Conservation (phyloP, 2,113 vertebrate genomes). For the Empidonax traillii region DNA sequence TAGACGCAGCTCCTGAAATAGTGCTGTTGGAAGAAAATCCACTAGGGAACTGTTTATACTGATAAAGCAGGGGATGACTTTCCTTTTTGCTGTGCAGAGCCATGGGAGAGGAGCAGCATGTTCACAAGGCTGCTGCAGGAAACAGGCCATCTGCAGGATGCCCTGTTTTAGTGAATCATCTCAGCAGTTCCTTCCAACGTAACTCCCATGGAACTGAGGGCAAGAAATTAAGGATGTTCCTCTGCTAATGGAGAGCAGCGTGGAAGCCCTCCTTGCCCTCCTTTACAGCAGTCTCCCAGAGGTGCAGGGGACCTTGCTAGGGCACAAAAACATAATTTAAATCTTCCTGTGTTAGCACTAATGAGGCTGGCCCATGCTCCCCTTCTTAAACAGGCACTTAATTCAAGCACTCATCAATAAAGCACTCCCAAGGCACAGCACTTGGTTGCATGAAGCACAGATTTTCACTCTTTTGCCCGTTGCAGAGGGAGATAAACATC, state of each 20-base stretch:
- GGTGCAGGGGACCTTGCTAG: slow-evolving; percentile 12
- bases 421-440: background rate
- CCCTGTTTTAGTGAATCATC: background rate
- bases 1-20: background rate
- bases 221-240: slow-evolving; percentile 26
- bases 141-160: background rate
- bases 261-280: slow-evolving; percentile 1
- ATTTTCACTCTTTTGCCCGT: background rate
- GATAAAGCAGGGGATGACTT: background rate
- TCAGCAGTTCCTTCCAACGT: background rate
- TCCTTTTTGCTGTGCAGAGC: background rate
- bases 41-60: background rate
- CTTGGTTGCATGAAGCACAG: background rate
- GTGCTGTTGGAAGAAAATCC: background rate
- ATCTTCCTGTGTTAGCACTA: slow-evolving; percentile 31
- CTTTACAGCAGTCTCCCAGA: slow-evolving; percentile 18
- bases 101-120: background rate
- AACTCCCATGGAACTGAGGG: background rate
- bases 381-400: slow-evolving; percentile 21
- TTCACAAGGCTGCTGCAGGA: background rate
- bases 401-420: slow-evolving; percentile 33
- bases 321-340: slow-evolving; percentile 38
- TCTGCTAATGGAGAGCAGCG: background rate
- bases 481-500: background rate
- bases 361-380: slow-evolving; percentile 26